Base-by-base conservation (phyloP, 2,888 invertebrate species). In the Arenicola marina region DNA sequence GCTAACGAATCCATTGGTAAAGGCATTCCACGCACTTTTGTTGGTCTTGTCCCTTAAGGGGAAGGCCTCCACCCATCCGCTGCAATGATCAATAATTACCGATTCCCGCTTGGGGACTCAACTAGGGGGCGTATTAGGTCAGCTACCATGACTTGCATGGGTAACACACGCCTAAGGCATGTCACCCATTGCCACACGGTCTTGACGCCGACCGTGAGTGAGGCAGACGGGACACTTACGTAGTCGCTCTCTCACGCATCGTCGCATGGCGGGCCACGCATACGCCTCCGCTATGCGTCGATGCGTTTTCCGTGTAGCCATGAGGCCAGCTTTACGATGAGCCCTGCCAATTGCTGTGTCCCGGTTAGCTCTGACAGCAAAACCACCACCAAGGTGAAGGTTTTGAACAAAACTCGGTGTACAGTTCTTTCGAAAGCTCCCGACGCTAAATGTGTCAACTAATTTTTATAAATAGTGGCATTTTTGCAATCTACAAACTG, bases 41-140 rank as follows among this genome's bases (percentile, higher is more conserved):
- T 43, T 46, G 4, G 61, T 45, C 31, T 61, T 61, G 38, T 61
- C 48, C 7, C 11, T 31, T n/a, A 57, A 28, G 28, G 57, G 57
- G 29, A 31, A 48, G 2, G 44, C 44, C 34, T 61, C 56, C 11
- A 31, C 56, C 61, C 61, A 61, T 11, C 56, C 56, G 2, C 56
- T 46, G n/a, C 31, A 48, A 28, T 61, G 61, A 46, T 48, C 45
- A 4, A 61, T 32, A 2, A 56, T 18, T 60, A 60, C 21, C 28
- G 15, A 55, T 56, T 57, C 18, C 60, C 60, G 4, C 24, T 7
- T 4, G 60, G 18, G n/a, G 43, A 43, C 18, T 26, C 2, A 15
- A 45, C 38, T 45, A 56, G 48, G 29, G 61, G 61, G 1, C 62
- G 57, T 29, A 56, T 58, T n/a, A 62, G 29, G 11, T 62, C 58